Conservation (phyloP, 2,797 vertebrate species). For the Tinamus major region DNA sequence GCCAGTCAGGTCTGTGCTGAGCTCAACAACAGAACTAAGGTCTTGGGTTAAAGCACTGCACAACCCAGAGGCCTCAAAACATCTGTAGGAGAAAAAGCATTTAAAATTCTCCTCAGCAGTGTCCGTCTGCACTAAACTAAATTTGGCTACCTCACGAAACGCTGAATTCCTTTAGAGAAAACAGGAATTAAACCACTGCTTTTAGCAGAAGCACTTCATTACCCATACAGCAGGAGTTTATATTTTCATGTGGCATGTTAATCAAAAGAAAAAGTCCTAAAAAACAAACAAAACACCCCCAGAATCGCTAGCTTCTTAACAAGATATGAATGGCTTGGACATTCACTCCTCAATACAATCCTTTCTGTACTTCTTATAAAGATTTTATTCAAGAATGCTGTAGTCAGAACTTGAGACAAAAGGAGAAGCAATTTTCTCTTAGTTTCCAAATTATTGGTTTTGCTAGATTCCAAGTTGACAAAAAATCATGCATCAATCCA, state of each 20-base stretch:
- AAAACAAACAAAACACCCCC: neutral
- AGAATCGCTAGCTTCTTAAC: neutral
- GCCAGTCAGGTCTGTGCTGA: neutral
- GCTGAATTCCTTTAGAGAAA: neutral
- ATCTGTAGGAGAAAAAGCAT: fast-evolving
- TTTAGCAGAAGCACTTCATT: neutral
- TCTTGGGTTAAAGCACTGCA: neutral
- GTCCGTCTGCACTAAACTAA: neutral
- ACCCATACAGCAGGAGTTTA: neutral
- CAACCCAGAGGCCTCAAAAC: neutral
- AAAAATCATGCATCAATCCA: neutral
- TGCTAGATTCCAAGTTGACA: neutral
- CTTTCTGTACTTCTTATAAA: neutral
- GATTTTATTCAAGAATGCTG: neutral
- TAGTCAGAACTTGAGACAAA: neutral
- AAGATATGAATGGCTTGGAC: neutral
- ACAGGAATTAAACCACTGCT: neutral
- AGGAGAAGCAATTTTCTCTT: neutral
- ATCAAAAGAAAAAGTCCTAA: neutral
- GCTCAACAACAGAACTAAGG: neutral
- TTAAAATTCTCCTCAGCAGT: fast-evolving
- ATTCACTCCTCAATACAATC: neutral
- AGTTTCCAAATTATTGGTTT: neutral
- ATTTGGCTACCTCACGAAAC: neutral
- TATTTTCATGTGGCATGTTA: neutral